Base-by-base conservation (phyloP, 2,113 vertebrate species). In the Albula goreensis region DNA sequence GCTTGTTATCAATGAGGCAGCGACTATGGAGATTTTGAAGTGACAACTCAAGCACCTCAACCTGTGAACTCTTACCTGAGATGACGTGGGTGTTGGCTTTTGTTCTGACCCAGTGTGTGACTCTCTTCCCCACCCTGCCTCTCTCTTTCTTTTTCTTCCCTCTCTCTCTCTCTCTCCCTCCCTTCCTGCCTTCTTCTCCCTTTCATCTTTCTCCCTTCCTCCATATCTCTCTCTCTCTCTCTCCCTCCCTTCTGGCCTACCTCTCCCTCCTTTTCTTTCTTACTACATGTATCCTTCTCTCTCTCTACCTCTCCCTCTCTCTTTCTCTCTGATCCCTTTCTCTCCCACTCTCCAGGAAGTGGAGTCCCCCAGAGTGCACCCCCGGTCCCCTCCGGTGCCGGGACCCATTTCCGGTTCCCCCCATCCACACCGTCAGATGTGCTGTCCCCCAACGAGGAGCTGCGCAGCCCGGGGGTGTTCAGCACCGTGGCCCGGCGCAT, bases 301-400 rank as follows among this genome's bases (percentile, higher is more conserved):
- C 86, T 81, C 51, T 85, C 82, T 10, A 50, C 9, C 82, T 87
- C 12, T 80, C 60, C 22, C 60, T 88, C 66, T 81, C n/a, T 10
- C 17, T 2, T 41, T 13, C 53, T 77, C 86, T 81, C 51, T 85
- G 82, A 7, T 50, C 9, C 82, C 86, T 11, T 80, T 19, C 22
- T 19, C 88, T 57, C 50, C n/a, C 31, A 2, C 0, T 0, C 7
- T 41, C 0, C 82, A 98, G 97, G 96, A 80, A 96, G 96, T 48
- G 93, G 94, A 0, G 97, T 98, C 83, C 97, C 97, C 81, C 97
- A 97, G 94, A 98, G 97, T 0, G 97, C 97, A 12, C 97, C 97
- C 0, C 97, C 97, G 0, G 96, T 98, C 87, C 97, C 97, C 0
- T 96, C 96, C 0, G 96, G 96, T 0, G 93, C 92, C 1, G 93